phyloP scores from a whole-genome alignment of 2,113 vertebrate species.

The Apaloderma vittatum region DNA sequence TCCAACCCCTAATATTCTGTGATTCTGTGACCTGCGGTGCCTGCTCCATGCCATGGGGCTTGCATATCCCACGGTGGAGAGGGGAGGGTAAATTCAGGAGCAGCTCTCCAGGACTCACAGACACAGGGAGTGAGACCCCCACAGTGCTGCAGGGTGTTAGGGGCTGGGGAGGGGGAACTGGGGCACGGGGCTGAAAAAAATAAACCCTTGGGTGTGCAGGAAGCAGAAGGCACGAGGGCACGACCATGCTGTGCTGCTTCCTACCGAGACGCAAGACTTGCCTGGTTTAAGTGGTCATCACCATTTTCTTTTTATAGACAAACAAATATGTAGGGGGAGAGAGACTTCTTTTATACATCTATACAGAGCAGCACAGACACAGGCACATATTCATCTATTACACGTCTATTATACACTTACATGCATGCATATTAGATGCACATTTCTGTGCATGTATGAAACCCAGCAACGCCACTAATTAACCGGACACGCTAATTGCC shows the following conservation, averaged over 20 bases:
- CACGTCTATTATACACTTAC: fast-evolving
- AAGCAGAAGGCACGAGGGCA: background rate
- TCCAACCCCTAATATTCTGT: too few species aligned
- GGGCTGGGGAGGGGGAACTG: background rate
- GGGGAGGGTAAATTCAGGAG: background rate
- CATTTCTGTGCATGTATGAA: background rate
- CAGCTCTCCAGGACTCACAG: background rate
- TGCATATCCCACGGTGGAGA: background rate
- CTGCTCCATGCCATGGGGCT: fast-evolving
- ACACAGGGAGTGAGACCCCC: background rate
- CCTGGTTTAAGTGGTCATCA: background rate
- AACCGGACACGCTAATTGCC: background rate
- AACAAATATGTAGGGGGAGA: background rate
- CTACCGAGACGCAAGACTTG: background rate
- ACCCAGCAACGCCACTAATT: background rate
- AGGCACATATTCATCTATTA: background rate
- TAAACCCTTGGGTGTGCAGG: background rate
- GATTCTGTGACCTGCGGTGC: too few species aligned
- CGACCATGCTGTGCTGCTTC: background rate
- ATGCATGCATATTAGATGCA: too few species aligned
- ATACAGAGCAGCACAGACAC: background rate
- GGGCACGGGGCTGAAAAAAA: background rate
- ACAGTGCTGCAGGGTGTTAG: background rate
- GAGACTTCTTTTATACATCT: background rate
- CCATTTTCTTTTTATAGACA: background rate